Base-by-base conservation (phyloP, 2,113 vertebrate species). In the Rhodinocichla rosea region DNA sequence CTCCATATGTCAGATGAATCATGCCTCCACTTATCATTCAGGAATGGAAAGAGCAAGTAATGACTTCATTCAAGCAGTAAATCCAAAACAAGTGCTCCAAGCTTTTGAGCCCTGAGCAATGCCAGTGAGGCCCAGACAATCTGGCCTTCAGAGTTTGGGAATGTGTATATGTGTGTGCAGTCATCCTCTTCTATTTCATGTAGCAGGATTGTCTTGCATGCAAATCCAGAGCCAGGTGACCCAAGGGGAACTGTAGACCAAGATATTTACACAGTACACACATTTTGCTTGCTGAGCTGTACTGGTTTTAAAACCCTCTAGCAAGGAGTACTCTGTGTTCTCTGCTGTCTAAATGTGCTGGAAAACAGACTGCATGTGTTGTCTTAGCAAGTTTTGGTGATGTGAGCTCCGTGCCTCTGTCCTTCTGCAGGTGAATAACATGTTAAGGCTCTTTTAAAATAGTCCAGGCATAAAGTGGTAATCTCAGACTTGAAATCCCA, bases 211-310 rank as follows among this genome's bases (percentile, higher is more conserved):
- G 91, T 97, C 89, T 69, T 49, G 32, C 52, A 67, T 8, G 5
- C 65, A 79, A 95, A 94, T 49, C 40, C 90, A 89, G 83, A 92
- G 53, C 59, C 81, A 73, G 92, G 55, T 40, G 73, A 94, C 21
- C 79, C 7, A 77, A 88, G 91, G 83, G 32, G 44, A 96, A 35
- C 87, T 70, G 56, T 20, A 87, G 77, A 90, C 90, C 77, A 24
- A 90, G 44, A 40, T 94, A 92, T 95, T 96, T 97, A 93, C 92
- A 95, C 69, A 88, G 87, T 67, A 73, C 56, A 79, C 85, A 59
- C 90, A 96, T 93, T 85, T 70, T 97, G 92, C 87, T 97, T 96
- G 92, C 91, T 81, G 94, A 97, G 90, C 89, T 96, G 90, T 75
- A 62, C 82, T 90, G 90, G 84, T 90, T 97, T 96, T 78, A 21